A percentile compares a stretch with the other conserved stretches of the same genome.
These are phyloP conservation scores for Poecilia picta DNA, from an alignment of 2,797 vertebrate species.

Conservation along the genomic window DNA sequence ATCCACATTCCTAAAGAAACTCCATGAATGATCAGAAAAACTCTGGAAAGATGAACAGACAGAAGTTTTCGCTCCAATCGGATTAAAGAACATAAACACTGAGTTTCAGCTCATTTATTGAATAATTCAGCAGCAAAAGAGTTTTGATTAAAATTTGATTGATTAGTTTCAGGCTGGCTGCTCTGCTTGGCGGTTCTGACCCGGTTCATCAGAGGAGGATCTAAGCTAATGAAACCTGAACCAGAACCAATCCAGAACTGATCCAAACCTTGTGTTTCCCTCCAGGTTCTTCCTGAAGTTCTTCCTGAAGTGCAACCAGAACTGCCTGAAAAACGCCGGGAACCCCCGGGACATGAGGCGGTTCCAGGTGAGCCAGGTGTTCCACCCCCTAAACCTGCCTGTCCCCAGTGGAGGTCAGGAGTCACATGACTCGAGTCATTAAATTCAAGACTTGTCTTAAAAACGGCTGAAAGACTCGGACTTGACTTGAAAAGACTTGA, in stretches of 20 bases:
- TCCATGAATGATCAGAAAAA: too few relatives aligned
- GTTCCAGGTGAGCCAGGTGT: slow-evolving; percentile 81
- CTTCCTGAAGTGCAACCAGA: slow-evolving; percentile 98
- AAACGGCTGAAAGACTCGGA: too few relatives aligned
- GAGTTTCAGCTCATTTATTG: too few relatives aligned
- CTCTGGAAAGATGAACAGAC: too few relatives aligned
- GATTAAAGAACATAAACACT: too few relatives aligned
- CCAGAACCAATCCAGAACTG: background rate
- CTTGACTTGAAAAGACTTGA: too few relatives aligned
- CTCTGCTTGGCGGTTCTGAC: background rate
- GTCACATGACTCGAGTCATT: too few relatives aligned
- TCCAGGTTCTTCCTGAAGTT: slow-evolving; percentile 94
- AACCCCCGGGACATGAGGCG: slow-evolving; percentile 95
- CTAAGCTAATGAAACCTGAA: background rate
- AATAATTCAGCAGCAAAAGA: too few relatives aligned
- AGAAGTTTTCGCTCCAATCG: too few relatives aligned
- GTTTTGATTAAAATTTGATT: too few relatives aligned
- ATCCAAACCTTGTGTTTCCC: background rate
- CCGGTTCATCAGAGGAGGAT: background rate
- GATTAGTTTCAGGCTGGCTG: background rate
- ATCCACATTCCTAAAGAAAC: too few relatives aligned
- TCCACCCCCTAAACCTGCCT: background rate
- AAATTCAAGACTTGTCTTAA: too few relatives aligned
- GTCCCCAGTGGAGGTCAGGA: slow-evolving; percentile 57
- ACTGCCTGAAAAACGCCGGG: slow-evolving; percentile 96